Percentiles rank a stretch among this genome's conserved stretches.
phyloP scores from a whole-genome alignment of 2,797 vertebrate genomes.

The Chelon auratus region DNA sequence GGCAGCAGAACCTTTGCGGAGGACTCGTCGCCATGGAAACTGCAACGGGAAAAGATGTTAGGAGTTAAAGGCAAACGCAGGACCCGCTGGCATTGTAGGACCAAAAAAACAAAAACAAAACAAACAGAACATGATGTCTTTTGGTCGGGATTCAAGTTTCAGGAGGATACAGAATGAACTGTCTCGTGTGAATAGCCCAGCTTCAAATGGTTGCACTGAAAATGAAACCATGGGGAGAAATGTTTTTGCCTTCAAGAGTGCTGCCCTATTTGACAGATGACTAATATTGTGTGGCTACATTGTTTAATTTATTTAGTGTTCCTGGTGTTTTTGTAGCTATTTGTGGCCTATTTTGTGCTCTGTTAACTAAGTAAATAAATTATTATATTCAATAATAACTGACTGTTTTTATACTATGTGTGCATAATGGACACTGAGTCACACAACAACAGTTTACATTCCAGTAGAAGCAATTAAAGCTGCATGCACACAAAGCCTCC shows the following conservation, averaged over 20 bases:
- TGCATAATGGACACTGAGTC: conserved; percentile 58
- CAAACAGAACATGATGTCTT: conserved; percentile 7
- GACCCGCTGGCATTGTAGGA: conserved; percentile 20
- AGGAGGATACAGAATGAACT: conserved; percentile 12
- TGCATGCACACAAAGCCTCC: conserved; percentile 20
- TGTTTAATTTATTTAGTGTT: conserved; percentile 63
- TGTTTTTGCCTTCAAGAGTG: conserved; percentile 48
- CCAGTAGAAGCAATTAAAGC: conserved; percentile 30
- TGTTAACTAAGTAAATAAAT: conserved; percentile 76
- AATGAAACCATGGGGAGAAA: background rate
- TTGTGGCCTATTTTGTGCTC: conserved; percentile 51
- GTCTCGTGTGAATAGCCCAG: background rate
- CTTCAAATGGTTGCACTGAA: conserved; percentile 20
- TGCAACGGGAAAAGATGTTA: conserved; percentile 51
- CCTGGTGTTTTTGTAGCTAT: conserved; percentile 50
- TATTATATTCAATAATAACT: conserved; percentile 47
- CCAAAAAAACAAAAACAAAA: conserved; percentile 10
- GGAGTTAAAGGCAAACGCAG: conserved; percentile 16
- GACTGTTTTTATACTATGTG: background rate
- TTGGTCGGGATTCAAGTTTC: conserved; percentile 11
- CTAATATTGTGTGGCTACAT: conserved; percentile 17
- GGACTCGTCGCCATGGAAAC: conserved; percentile 68
- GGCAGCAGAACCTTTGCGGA: conserved; percentile 50
- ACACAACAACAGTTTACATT: conserved; percentile 47
- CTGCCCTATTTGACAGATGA: conserved; percentile 41